Evolutionary conservation across 2,888 invertebrate species (phyloP).

Genomic region (Adela reaumurella): DNA sequence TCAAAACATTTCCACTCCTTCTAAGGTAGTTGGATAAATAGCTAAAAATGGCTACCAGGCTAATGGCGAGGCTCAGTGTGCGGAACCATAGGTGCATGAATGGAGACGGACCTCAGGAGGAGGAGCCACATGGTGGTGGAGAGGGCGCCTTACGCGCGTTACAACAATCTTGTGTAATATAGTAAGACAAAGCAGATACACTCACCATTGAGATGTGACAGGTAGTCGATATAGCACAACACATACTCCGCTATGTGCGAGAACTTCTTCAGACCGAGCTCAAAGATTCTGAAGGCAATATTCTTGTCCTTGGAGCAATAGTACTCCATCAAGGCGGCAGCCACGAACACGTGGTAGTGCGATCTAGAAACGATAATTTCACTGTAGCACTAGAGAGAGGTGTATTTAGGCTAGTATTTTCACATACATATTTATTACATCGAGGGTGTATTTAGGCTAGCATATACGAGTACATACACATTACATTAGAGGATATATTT

Average conservation of each 20-base stretch:
- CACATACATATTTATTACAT: too few relatives aligned
- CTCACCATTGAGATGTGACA: slow-evolving; percentile 93
- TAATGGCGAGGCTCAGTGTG: too few relatives aligned
- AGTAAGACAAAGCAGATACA: too few relatives aligned
- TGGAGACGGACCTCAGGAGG: neutral
- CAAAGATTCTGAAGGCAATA: slow-evolving; percentile 95
- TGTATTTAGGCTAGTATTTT: too few relatives aligned
- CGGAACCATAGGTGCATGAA: neutral
- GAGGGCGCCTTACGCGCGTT: neutral
- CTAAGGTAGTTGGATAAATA: too few relatives aligned
- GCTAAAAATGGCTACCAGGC: too few relatives aligned
- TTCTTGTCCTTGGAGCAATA: slow-evolving; percentile 98
- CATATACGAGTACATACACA: too few relatives aligned
- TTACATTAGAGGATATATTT: too few relatives aligned
- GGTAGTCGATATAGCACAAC: slow-evolving; percentile 92
- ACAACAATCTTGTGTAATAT: too few relatives aligned
- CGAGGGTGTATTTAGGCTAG: too few relatives aligned
- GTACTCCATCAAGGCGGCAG: slow-evolving; percentile 98
- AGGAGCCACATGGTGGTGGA: neutral
- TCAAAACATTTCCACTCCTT: too few relatives aligned
- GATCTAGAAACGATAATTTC: slow-evolving; percentile 39
- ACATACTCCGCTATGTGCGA: slow-evolving; percentile 94
- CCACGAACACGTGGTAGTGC: slow-evolving; percentile 91
- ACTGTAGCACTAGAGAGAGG: too few relatives aligned
- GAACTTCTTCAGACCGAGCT: slow-evolving; percentile 95